Evolutionary conservation across 1,140 invertebrate genomes (phyloP).

Genomic region (Planococcus citri): DNA sequence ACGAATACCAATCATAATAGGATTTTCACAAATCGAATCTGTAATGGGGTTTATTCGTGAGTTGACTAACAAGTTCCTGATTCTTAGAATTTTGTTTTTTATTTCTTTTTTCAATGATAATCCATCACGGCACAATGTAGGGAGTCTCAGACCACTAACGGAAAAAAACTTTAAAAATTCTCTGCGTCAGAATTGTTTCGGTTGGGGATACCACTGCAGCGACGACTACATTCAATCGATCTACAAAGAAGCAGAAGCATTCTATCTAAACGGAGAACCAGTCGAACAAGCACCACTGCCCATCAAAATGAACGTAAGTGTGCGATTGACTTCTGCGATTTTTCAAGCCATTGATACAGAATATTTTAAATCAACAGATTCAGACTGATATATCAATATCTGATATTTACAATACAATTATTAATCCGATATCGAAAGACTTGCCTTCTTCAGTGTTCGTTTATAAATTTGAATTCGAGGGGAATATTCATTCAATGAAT

Average conservation of each 20-base stretch:
- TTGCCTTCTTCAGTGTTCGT: neutral
- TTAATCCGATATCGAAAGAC: neutral
- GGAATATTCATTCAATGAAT: neutral
- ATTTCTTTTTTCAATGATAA: no score
- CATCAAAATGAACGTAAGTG: neutral
- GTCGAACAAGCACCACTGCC: neutral
- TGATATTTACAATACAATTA: neutral
- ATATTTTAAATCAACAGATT: no score
- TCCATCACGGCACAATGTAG: no score
- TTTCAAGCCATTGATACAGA: no score
- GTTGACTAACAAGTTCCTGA: no score
- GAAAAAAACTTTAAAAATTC: neutral
- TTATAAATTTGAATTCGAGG: neutral
- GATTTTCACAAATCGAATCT: neutral
- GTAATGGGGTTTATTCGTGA: neutral
- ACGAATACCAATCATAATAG: neutral
- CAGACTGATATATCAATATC: neutral
- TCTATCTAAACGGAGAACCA: neutral
- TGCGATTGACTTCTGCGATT: no score
- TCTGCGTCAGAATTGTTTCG: neutral
- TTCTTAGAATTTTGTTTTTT: no score
- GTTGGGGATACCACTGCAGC: neutral
- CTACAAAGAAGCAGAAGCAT: neutral
- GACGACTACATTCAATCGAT: neutral
- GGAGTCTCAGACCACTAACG: no score